Conservation (phyloP, 2,888 invertebrate genomes). For the Eilema depressum region DNA sequence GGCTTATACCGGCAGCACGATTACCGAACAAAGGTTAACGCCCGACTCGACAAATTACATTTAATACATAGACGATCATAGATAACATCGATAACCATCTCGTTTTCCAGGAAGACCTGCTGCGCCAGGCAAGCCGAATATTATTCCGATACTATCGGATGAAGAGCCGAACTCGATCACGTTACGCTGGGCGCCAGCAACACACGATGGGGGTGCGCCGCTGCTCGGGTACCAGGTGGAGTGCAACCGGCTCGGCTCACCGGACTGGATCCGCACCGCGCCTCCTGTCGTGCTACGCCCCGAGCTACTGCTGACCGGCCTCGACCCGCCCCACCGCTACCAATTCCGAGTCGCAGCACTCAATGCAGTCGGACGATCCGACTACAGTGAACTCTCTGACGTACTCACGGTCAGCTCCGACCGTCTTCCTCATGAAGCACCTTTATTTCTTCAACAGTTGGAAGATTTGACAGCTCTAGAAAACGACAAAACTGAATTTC, state of each 20-base stretch:
- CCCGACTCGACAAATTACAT: slow-evolving; percentile 47
- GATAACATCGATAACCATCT: slow-evolving; percentile 34
- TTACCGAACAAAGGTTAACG: slow-evolving; percentile 57
- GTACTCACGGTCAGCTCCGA: slow-evolving; percentile 93
- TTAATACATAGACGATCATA: slow-evolving; percentile 36
- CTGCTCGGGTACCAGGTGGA: slow-evolving; percentile 94
- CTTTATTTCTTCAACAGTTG: slow-evolving; percentile 90
- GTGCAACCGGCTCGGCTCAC: slow-evolving; percentile 89
- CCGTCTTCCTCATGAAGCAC: slow-evolving; percentile 87
- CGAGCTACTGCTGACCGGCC: slow-evolving; percentile 92
- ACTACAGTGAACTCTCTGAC: slow-evolving; percentile 94
- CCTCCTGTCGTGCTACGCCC: slow-evolving; percentile 90
- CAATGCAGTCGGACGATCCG: slow-evolving; percentile 95
- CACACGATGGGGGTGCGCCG: slow-evolving; percentile 95
- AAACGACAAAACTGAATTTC: slow-evolving; percentile 94
- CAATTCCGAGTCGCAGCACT: slow-evolving; percentile 97
- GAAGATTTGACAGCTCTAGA: slow-evolving; percentile 91
- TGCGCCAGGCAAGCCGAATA: slow-evolving; percentile 93
- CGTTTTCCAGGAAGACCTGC: slow-evolving; percentile 90
- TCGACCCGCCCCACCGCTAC: slow-evolving; percentile 95
- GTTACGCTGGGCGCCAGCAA: slow-evolving; percentile 93
- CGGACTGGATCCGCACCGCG: slow-evolving; percentile 94
- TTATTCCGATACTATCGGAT: slow-evolving; percentile 90
- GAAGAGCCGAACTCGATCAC: slow-evolving; percentile 94
- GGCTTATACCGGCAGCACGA: slow-evolving; percentile 56